A percentile compares a stretch with the other conserved stretches of the same genome.
Evolutionary conservation across 2,888 invertebrate species (phyloP).

Genomic region (Athalia circularis): DNA sequence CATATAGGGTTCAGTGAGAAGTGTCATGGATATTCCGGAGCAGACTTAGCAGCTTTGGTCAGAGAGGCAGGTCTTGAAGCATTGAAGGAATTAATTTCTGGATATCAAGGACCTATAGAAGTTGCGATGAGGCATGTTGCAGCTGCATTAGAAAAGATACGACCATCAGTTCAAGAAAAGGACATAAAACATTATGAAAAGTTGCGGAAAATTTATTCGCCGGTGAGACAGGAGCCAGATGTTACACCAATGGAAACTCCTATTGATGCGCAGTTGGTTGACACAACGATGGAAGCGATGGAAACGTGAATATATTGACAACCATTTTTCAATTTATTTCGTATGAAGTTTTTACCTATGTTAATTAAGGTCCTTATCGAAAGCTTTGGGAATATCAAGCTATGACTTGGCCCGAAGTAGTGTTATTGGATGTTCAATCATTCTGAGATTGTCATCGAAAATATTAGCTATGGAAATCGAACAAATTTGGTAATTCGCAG

Average conservation of each 20-base stretch:
- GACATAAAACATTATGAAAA: constrained; percentile 87
- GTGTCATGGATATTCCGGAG: constrained; percentile 92
- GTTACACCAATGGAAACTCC: constrained; percentile 65
- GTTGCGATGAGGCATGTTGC: constrained; percentile 85
- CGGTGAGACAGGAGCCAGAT: constrained; percentile 78
- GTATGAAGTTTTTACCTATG: constrained; percentile 3
- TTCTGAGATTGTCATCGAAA: not conserved
- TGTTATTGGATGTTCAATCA: not conserved
- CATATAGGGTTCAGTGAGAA: constrained; percentile 81
- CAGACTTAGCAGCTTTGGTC: constrained; percentile 93
- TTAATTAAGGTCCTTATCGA: constrained; percentile 9
- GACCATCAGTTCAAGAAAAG: constrained; percentile 90
- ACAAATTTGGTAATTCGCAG: not conserved
- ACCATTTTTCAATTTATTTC: constrained; percentile 14
- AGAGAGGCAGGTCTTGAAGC: constrained; percentile 90
- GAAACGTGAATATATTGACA: constrained; percentile 60
- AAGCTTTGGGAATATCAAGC: constrained; percentile 21
- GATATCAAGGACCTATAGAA: constrained; percentile 73
- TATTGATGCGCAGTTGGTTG: constrained; percentile 60
- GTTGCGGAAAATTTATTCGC: constrained; percentile 81
- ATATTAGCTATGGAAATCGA: not conserved
- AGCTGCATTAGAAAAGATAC: constrained; percentile 85
- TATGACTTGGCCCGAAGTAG: constrained; percentile 8
- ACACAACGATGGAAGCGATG: constrained; percentile 67
- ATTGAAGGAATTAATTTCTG: constrained; percentile 84